Percentiles rank a stretch among this genome's conserved stretches.
Evolutionary conservation across 2,113 vertebrate species (phyloP).

Genomic region (human): GRCh38 chr12:124754501-124755000

Average conservation of each 20-base stretch:
- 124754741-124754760: neutral
- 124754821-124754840: neutral
- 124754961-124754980: neutral
- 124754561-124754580: neutral
- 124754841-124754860: neutral
- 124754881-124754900: fast-evolving
- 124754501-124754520: fast-evolving
- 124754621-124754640: fast-evolving
- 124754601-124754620: fast-evolving
- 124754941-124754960: neutral
- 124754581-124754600: fast-evolving
- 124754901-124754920: neutral
- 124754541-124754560: neutral
- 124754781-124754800: neutral
- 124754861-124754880: neutral
- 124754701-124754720: neutral
- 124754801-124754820: neutral
- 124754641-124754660: neutral
- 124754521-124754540: fast-evolving
- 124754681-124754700: neutral
- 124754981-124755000: neutral
- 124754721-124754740: neutral
- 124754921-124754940: neutral
- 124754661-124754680: fast-evolving
- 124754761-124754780: fast-evolving